phyloP scores from a whole-genome alignment of 1,140 invertebrate genomes.

The Cydia strobilella region DNA sequence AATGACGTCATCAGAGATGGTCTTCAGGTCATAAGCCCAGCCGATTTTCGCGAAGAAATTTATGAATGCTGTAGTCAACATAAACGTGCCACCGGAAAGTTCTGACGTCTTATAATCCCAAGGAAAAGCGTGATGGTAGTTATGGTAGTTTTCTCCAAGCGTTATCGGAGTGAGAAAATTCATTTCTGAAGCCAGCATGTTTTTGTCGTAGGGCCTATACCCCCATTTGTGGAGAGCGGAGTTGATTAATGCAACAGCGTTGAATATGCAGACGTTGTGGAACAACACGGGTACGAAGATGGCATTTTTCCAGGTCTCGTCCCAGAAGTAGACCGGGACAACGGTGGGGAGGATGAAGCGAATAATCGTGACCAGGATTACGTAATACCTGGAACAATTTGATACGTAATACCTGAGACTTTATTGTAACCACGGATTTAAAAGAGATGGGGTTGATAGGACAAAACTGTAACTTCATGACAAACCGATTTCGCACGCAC shows the following conservation, averaged over 20 bases:
- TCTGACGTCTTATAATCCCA: conserved; percentile 96
- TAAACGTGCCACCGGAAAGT: conserved; percentile 88
- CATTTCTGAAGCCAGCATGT: conserved; percentile 89
- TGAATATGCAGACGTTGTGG: conserved; percentile 92
- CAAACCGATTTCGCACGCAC: too few relatives aligned
- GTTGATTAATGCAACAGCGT: conserved; percentile 98
- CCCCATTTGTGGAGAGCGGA: conserved; percentile 97
- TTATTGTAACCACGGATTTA: too few relatives aligned
- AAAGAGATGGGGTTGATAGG: too few relatives aligned
- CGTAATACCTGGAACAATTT: conserved; percentile 86
- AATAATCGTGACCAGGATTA: conserved; percentile 87
- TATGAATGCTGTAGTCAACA: conserved; percentile 92
- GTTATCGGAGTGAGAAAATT: conserved; percentile 85
- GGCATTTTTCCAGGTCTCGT: conserved; percentile 88
- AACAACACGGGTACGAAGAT: conserved; percentile 92
- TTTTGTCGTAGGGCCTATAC: conserved; percentile 94
- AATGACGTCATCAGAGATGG: conserved; percentile 86
- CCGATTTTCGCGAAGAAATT: conserved; percentile 92
- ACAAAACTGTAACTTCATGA: too few relatives aligned
- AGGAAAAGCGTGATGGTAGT: conserved; percentile 98
- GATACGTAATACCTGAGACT: conserved; percentile 86
- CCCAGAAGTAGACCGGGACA: conserved; percentile 91
- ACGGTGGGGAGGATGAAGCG: conserved; percentile 94
- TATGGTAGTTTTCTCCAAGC: conserved; percentile 95
- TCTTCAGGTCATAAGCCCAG: conserved; percentile 94